A percentile compares a stretch with the other conserved stretches of the same genome.
Evolutionary conservation across 2,888 invertebrate genomes (phyloP).

Genomic region (Phyllotreta cruciferae): DNA sequence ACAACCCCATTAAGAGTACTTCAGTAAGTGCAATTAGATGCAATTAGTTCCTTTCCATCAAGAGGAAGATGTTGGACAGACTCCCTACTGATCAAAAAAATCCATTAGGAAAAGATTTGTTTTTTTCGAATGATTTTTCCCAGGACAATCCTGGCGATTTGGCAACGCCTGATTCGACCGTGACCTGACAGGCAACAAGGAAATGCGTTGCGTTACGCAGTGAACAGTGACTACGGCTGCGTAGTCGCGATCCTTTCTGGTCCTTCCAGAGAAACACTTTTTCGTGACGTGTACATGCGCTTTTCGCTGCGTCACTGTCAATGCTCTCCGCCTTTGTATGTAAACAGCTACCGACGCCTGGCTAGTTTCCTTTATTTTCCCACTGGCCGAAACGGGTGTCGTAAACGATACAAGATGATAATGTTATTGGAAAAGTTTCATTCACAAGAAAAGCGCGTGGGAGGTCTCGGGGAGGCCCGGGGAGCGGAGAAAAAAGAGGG

Average conservation of each 20-base stretch:
- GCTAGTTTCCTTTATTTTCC: constrained; percentile 31
- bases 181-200: constrained; percentile 56
- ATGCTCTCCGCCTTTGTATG: constrained; percentile 21
- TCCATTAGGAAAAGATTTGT: background rate
- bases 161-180: constrained; percentile 47
- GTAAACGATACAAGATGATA: constrained; percentile 26
- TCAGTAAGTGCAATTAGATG: too few species aligned
- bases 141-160: constrained; percentile 6
- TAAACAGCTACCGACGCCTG: constrained; percentile 23
- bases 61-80: too few species aligned
- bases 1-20: too few species aligned
- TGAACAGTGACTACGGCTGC: constrained; percentile 39
- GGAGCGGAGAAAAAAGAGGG: constrained; percentile 1
- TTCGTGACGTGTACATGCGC: constrained; percentile 42
- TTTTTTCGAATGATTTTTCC: constrained; percentile 1
- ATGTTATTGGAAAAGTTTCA: constrained; percentile 27
- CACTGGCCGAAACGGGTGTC: constrained; percentile 20
- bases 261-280: constrained; percentile 30
- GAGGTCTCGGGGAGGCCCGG: background rate
- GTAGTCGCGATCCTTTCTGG: constrained; percentile 34
- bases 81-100: background rate
- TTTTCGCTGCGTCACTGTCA: constrained; percentile 40
- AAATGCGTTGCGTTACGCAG: constrained; percentile 58
- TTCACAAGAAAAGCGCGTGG: constrained; percentile 15
- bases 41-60: too few species aligned